These are phyloP conservation scores for Xestia ashworthii DNA, from an alignment of 2,888 invertebrate genomes.

Conservation along the genomic window DNA sequence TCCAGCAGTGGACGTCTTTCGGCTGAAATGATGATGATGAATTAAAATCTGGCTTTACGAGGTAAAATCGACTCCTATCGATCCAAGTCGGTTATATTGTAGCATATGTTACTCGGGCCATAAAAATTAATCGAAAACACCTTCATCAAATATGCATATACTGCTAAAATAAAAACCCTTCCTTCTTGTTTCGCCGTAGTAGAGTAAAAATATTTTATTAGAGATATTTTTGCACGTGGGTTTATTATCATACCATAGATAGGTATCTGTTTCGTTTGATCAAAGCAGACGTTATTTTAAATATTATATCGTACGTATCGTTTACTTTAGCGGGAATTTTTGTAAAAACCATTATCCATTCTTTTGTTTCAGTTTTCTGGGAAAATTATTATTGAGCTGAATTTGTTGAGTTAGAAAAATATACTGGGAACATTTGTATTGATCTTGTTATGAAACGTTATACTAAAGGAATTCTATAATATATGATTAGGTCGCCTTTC, in stretches of 20 bases:
- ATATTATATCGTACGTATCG: not conserved
- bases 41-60: too few relatives aligned
- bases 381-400: not conserved
- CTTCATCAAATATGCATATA: too few relatives aligned
- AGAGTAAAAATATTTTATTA: too few relatives aligned
- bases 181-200: too few relatives aligned
- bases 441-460: not conserved
- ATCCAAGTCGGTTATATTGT: too few relatives aligned
- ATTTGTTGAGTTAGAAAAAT: not conserved
- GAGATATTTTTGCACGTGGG: not conserved
- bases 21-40: too few relatives aligned
- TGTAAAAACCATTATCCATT: not conserved
- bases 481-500: not conserved
- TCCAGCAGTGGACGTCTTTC: too few relatives aligned
- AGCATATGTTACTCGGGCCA: too few relatives aligned
- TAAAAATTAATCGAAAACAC: too few relatives aligned
- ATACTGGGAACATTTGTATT: not conserved
- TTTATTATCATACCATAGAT: constrained; percentile 4
- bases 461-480: not conserved
- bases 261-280: constrained; percentile 14
- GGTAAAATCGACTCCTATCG: too few relatives aligned
- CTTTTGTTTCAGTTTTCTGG: not conserved
- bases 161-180: too few relatives aligned
- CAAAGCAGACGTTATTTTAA: not conserved
- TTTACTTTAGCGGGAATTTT: constrained; percentile 11